Base-by-base conservation (phyloP, 2,113 vertebrate genomes). In the Zapornia atra region DNA sequence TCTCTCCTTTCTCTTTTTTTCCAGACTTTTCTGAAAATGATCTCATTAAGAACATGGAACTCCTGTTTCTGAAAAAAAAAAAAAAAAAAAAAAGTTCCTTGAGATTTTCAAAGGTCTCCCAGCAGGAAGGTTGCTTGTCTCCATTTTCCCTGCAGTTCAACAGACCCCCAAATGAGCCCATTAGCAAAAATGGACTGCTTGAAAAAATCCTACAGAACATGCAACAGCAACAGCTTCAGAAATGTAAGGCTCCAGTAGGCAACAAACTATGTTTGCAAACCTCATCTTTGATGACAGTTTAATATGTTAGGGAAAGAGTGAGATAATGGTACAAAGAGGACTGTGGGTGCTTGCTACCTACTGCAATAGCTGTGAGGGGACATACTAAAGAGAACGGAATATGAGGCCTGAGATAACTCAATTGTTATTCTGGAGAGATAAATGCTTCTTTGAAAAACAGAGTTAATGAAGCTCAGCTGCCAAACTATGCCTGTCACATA, bases 31-130 rank as follows among this genome's bases (percentile, higher is more conserved):
- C 66, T 71, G 82, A 95, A 95, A 95, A 93, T 29, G 79, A 91
- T 91, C 93, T 96, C 92, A 96, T 97, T 96, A 96, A 86, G 79
- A 64, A 60, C 5, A 18, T 13, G 70, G 77, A 78, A 63, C 71
- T 96, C 72, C 54, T 89, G 40, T 25, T 94, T 70, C 82, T 86
- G 36, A 64, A 87, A 57, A 46, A 46, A 46, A 46, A 46, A 46
- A 44, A 18, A 46, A 46, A 4, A 46, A 46, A 46, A 19, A 46
- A 46, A 92, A 70, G 31, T 42, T 89, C 15, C 73, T 69, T 44
- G 66, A 82, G 80, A 69, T 89, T 82, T 91, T 26, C 48, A 92
- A 96, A 97, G 94, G 94, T 96, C 91, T 93, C 87, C 36, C 95
- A 91, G 95, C 88, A 87, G 91, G 92, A 92, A 87, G 15, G 18